Conservation (phyloP, 2,797 vertebrate genomes). For the Babyrousa celebensis region DNA sequence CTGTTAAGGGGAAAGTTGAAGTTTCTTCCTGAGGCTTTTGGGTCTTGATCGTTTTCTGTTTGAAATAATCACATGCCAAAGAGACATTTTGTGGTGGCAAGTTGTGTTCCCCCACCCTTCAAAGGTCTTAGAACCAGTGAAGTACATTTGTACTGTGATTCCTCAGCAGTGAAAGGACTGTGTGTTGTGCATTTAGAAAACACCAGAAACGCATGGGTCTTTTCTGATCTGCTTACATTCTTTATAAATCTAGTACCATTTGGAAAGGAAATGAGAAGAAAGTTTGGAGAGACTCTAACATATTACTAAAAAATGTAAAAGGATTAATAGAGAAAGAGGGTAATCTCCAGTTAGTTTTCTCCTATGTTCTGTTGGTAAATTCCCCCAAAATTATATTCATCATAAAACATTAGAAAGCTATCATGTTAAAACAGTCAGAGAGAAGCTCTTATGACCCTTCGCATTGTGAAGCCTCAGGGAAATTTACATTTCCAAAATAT, state of each 20-base stretch:
- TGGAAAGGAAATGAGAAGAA: conserved; percentile 61
- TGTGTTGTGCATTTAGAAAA: background rate
- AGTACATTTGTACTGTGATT: background rate
- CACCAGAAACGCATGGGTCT: background rate
- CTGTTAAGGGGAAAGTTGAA: background rate
- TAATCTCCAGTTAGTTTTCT: conserved; percentile 18
- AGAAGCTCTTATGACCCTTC: conserved; percentile 58
- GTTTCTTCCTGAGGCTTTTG: background rate
- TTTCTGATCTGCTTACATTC: conserved; percentile 63
- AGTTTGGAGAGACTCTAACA: background rate
- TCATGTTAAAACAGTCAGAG: conserved; percentile 46
- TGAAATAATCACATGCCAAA: background rate
- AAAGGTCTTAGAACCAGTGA: background rate
- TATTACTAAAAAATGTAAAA: conserved; percentile 11
- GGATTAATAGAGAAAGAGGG: conserved; percentile 16
- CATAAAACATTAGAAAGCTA: conserved; percentile 51
- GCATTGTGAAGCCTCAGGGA: conserved; percentile 46
- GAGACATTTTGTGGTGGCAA: background rate
- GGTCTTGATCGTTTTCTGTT: background rate
- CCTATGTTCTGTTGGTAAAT: conserved; percentile 43
- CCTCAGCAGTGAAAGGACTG: background rate
- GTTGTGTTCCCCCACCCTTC: background rate
- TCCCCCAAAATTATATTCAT: background rate
- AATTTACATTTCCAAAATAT: conserved; percentile 51
- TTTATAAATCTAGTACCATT: conserved; percentile 26